Evolutionary conservation across 2,888 invertebrate genomes (phyloP).

Genomic region (Ornithoptera priamus): DNA sequence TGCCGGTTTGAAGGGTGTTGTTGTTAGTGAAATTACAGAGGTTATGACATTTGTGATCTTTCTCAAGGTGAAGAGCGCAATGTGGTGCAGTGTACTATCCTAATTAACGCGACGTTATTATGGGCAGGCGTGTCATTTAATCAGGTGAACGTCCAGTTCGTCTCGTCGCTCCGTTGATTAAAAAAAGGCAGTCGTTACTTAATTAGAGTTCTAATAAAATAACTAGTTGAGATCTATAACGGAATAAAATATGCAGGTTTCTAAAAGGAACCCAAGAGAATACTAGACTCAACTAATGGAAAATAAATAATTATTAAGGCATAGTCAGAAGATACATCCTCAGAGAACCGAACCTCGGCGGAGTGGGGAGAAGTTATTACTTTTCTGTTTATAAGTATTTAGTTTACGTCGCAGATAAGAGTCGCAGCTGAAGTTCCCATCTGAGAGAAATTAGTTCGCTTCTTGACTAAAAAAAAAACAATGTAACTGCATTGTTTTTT

Average conservation of each 20-base stretch:
- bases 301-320: constrained; percentile 45
- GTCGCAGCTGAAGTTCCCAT: constrained; percentile 12
- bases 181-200: not conserved
- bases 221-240: not conserved
- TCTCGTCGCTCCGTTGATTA: too few species aligned
- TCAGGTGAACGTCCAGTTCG: too few species aligned
- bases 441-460: constrained; percentile 16
- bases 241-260: constrained; percentile 35
- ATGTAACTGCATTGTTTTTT: not conserved
- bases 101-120: too few species aligned
- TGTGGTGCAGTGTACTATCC: too few species aligned
- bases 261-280: constrained; percentile 42
- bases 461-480: constrained; percentile 25
- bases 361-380: constrained; percentile 33
- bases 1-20: too few species aligned
- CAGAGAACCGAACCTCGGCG: constrained; percentile 18
- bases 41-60: too few species aligned
- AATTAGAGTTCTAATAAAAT: not conserved
- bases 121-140: too few species aligned
- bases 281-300: constrained; percentile 53
- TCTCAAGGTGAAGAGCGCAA: too few species aligned
- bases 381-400: constrained; percentile 21
- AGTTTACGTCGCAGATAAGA: constrained; percentile 28
- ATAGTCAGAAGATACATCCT: constrained; percentile 41
- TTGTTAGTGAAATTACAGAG: too few species aligned